Conservation (phyloP, 2,888 invertebrate genomes). For the Brachyopa scutellaris region DNA sequence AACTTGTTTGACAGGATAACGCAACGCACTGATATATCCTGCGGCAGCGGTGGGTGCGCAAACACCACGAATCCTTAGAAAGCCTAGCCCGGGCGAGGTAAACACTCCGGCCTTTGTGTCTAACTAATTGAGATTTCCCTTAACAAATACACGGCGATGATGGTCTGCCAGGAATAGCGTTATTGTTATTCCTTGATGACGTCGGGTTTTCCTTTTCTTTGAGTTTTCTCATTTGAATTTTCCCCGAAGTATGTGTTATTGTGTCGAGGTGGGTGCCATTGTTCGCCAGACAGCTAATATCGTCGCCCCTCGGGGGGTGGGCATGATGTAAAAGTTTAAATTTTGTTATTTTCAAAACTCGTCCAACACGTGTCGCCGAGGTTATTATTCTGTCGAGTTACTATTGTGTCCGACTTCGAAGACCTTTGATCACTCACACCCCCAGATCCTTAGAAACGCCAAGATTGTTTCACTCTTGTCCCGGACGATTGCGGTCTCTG, state of each 20-base stretch:
- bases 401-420: constrained; percentile 24
- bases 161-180: constrained; percentile 52
- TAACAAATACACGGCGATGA: constrained; percentile 59
- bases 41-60: constrained; percentile 2
- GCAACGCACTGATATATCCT: too few species aligned
- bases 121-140: constrained; percentile 71
- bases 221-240: constrained; percentile 69
- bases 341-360: constrained; percentile 61
- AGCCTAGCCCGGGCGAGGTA: constrained; percentile 1
- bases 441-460: constrained; percentile 20
- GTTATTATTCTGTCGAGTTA: constrained; percentile 41
- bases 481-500: constrained; percentile 1
- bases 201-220: constrained; percentile 63
- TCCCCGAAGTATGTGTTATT: constrained; percentile 29
- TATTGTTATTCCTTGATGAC: constrained; percentile 58
- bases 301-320: neutral
- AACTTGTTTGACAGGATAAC: constrained; percentile 17
- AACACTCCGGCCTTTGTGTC: constrained; percentile 64
- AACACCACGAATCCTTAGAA: constrained; percentile 64
- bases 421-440: constrained; percentile 63
- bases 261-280: constrained; percentile 33
- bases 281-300: constrained; percentile 69
- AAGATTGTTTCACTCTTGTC: constrained; percentile 40
- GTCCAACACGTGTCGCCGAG: constrained; percentile 67
- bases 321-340: constrained; percentile 60